Percentiles rank a stretch among this genome's conserved stretches.
Conservation (phyloP, 2,888 invertebrate species). For the Caenorhabditis drosophilae region DNA sequence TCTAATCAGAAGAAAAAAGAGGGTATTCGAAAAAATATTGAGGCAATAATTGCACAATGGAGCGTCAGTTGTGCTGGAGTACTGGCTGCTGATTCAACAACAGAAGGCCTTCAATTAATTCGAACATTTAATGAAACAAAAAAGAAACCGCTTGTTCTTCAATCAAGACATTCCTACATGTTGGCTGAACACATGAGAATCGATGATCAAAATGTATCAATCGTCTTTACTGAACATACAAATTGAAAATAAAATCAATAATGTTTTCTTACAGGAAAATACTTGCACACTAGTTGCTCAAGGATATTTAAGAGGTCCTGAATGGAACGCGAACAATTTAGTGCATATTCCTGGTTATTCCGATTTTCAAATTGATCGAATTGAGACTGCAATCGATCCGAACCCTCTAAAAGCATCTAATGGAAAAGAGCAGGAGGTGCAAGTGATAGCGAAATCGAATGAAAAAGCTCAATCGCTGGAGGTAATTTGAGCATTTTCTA, state of each 20-base stretch:
- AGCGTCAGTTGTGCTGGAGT: slow-evolving; percentile 57
- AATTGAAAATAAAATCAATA: too few relatives aligned
- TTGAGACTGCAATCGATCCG: slow-evolving; percentile 40
- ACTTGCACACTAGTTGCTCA: slow-evolving; percentile 75
- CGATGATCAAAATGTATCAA: slow-evolving; percentile 51
- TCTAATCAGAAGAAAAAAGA: slow-evolving; percentile 58
- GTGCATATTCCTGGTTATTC: slow-evolving; percentile 91
- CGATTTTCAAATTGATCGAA: slow-evolving; percentile 85
- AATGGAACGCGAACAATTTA: slow-evolving; percentile 84
- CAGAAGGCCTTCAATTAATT: slow-evolving; percentile 77
- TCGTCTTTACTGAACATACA: not conserved
- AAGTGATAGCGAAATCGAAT: slow-evolving; percentile 49
- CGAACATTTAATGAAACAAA: slow-evolving; percentile 84
- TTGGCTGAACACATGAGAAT: slow-evolving; percentile 82
- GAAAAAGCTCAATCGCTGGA: slow-evolving; percentile 76
- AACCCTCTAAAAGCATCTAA: slow-evolving; percentile 43
- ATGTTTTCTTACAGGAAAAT: slow-evolving; percentile 1
- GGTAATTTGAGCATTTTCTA: not conserved
- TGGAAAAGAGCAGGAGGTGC: slow-evolving; percentile 3
- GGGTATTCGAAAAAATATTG: slow-evolving; percentile 51
- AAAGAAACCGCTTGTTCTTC: slow-evolving; percentile 78
- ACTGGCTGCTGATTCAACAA: slow-evolving; percentile 78
- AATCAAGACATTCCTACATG: slow-evolving; percentile 83
- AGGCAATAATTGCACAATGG: slow-evolving; percentile 50
- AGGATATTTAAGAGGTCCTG: slow-evolving; percentile 85